phyloP scores from a whole-genome alignment of 1,140 invertebrate species.

The Anagrus nilaparvatae region DNA sequence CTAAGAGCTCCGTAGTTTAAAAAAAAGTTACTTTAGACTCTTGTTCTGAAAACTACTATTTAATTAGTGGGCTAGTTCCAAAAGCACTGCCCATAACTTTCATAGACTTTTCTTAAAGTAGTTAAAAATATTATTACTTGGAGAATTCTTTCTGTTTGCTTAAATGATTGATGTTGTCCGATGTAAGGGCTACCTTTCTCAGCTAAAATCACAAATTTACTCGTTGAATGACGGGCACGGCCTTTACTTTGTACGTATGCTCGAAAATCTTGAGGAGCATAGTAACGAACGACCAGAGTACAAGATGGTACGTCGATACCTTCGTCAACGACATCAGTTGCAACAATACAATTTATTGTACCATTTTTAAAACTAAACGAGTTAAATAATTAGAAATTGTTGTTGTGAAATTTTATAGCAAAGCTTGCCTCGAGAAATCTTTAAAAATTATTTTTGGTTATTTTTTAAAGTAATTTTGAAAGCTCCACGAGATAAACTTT shows the following conservation, averaged over 20 bases:
- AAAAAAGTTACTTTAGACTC: too few relatives aligned
- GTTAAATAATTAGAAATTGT: slow-evolving; percentile 9
- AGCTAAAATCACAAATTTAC: slow-evolving; percentile 50
- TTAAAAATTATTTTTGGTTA: too few relatives aligned
- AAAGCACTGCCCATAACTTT: too few relatives aligned
- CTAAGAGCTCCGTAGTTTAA: too few relatives aligned
- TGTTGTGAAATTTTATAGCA: too few relatives aligned
- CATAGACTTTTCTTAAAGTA: too few relatives aligned
- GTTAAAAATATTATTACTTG: too few relatives aligned
- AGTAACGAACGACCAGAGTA: slow-evolving; percentile 70
- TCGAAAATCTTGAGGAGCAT: slow-evolving; percentile 54
- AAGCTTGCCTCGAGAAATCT: too few relatives aligned
- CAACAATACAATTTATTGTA: slow-evolving; percentile 63
- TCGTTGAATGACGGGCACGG: slow-evolving; percentile 47
- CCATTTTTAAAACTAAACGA: slow-evolving; percentile 52
- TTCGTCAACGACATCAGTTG: slow-evolving; percentile 74
- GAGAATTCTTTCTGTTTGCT: slow-evolving; percentile 13
- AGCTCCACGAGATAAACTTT: too few relatives aligned
- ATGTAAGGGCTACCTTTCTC: slow-evolving; percentile 15
- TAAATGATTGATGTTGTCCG: slow-evolving; percentile 32
- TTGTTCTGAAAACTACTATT: too few relatives aligned
- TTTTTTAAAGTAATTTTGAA: too few relatives aligned
- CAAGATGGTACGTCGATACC: slow-evolving; percentile 78
- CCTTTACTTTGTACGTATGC: slow-evolving; percentile 71
- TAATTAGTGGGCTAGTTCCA: too few relatives aligned